Evolutionary conservation across 2,888 invertebrate genomes (phyloP).

Genomic region (Oasisia sp.): DNA sequence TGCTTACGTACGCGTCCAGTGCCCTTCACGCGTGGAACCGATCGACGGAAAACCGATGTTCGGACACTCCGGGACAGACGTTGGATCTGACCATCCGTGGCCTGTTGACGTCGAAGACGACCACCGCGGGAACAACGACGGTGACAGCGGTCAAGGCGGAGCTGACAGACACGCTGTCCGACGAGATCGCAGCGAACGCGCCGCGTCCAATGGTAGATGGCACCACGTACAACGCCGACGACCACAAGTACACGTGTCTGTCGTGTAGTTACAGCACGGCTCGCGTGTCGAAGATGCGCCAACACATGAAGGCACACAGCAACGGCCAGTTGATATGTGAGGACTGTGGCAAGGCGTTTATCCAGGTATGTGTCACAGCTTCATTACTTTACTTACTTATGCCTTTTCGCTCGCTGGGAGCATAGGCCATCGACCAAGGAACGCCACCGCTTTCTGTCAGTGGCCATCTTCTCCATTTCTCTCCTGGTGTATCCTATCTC

Average conservation of each 20-base stretch:
- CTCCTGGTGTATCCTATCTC: no score
- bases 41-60: background rate
- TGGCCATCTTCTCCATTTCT: no score
- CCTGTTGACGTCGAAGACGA: background rate
- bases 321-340: slow-evolving; percentile 33
- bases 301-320: slow-evolving; percentile 34
- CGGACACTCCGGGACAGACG: background rate
- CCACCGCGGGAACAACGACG: background rate
- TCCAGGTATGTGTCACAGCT: slow-evolving; percentile 22
- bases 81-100: background rate
- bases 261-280: slow-evolving; percentile 32
- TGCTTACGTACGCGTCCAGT: background rate
- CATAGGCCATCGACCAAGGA: no score
- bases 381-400: no score
- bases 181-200: background rate
- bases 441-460: no score
- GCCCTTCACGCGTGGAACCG: slow-evolving; percentile 1
- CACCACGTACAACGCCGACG: background rate
- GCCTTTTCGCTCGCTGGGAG: no score
- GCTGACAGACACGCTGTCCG: background rate
- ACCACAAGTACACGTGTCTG: background rate
- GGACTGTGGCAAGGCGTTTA: slow-evolving; percentile 35
- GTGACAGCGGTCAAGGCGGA: background rate
- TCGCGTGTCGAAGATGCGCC: slow-evolving; percentile 20
- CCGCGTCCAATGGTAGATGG: background rate